A percentile compares a stretch with the other conserved stretches of the same genome.
Evolutionary conservation across 2,797 vertebrate species (phyloP).

Genomic region (Knipowitschia caucasica): DNA sequence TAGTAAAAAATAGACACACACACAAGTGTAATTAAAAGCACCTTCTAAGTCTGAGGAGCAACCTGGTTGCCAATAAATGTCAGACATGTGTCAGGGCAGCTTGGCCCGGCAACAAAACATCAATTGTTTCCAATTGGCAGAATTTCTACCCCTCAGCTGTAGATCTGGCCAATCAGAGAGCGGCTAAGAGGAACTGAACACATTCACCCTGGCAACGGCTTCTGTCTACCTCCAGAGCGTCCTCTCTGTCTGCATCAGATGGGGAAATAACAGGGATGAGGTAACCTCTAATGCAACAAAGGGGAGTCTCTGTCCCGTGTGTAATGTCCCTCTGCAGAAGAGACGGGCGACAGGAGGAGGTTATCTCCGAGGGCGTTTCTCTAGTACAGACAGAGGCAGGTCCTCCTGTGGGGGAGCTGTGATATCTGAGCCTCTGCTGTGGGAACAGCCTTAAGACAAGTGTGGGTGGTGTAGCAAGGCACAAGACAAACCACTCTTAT

Average conservation of each 20-base stretch:
- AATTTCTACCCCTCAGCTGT: slow-evolving; percentile 56
- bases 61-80: slow-evolving; percentile 60
- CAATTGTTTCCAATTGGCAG: slow-evolving; percentile 79
- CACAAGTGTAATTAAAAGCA: slow-evolving; percentile 13
- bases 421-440: slow-evolving; percentile 74
- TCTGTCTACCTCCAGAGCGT: slow-evolving; percentile 57
- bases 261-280: slow-evolving; percentile 48
- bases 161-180: slow-evolving; percentile 65
- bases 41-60: slow-evolving; percentile 49
- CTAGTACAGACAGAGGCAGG: slow-evolving; percentile 9
- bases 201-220: slow-evolving; percentile 72
- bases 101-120: slow-evolving; percentile 78
- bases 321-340: neutral
- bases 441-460: slow-evolving; percentile 51
- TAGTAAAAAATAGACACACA: neutral
- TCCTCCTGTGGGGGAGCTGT: slow-evolving; percentile 29
- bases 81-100: slow-evolving; percentile 61
- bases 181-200: slow-evolving; percentile 53
- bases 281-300: slow-evolving; percentile 17
- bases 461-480: slow-evolving; percentile 58
- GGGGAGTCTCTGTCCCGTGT: slow-evolving; percentile 6
- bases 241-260: slow-evolving; percentile 47
- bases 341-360: slow-evolving; percentile 16
- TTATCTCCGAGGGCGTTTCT: slow-evolving; percentile 15
- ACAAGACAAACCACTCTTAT: slow-evolving; percentile 52